Evolutionary conservation across 92 coral and sea anemone species (phyloP).

Genomic region (Montipora capitata): DNA sequence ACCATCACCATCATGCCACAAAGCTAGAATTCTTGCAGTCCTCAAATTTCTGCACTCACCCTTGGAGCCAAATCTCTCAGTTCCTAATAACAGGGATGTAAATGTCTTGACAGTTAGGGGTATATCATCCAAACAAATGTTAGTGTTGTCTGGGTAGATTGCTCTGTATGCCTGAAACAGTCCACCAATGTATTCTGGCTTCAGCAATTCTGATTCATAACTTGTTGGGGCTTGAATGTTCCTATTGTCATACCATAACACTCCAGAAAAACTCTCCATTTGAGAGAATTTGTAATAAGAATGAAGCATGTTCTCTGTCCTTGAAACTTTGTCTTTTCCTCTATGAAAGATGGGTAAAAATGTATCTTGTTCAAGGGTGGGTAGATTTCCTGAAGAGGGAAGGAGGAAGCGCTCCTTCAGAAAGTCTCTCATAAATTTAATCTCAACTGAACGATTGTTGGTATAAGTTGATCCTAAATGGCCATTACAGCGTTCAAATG

Average conservation of each 20-base stretch:
- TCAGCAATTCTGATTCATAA: neutral
- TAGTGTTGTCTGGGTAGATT: neutral
- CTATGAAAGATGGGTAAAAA: slow-evolving; percentile 3
- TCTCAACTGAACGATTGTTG: slow-evolving; percentile 48
- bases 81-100: neutral
- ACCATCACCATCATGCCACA: neutral
- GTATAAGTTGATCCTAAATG: slow-evolving; percentile 5
- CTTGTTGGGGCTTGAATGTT: neutral
- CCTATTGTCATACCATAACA: neutral
- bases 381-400: slow-evolving; percentile 31
- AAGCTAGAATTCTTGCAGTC: neutral
- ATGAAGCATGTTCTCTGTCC: neutral
- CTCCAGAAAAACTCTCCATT: neutral
- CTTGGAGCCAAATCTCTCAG: slow-evolving; percentile 9
- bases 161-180: neutral
- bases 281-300: neutral
- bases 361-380: neutral
- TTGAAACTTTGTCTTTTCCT: neutral
- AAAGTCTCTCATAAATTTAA: slow-evolving; percentile 45
- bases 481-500: slow-evolving; percentile 46
- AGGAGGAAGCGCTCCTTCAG: neutral
- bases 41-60: neutral
- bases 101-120: neutral
- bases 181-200: neutral
- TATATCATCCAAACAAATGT: neutral